Percentiles rank a stretch among this genome's conserved stretches.
These are phyloP conservation scores for Atta texana DNA, from an alignment of 1,140 invertebrate species.

Conservation along the genomic window DNA sequence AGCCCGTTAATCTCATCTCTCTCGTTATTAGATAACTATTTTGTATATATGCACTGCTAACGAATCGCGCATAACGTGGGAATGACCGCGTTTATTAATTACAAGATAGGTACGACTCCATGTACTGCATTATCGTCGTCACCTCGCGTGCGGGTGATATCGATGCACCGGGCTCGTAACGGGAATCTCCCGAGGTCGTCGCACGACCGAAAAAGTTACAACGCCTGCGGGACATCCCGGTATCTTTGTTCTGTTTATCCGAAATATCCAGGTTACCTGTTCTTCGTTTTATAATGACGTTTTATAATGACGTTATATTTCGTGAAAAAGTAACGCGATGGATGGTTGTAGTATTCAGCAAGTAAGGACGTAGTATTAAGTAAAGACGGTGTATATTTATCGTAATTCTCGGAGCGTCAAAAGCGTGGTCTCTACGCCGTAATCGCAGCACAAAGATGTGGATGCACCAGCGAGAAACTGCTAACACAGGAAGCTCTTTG, in stretches of 20 bases:
- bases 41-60: slow-evolving; percentile 49
- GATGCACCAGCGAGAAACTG: background rate
- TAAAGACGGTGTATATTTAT: background rate
- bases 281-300: background rate
- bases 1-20: slow-evolving; percentile 45
- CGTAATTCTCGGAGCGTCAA: background rate
- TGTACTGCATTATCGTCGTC: slow-evolving; percentile 13
- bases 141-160: slow-evolving; percentile 26
- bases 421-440: background rate
- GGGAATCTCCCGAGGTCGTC: slow-evolving; percentile 45
- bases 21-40: slow-evolving; percentile 18
- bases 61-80: slow-evolving; percentile 51
- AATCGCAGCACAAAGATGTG: slow-evolving; percentile 28
- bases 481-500: slow-evolving; percentile 25
- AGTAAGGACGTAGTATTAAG: too few relatives aligned
- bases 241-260: background rate
- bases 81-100: slow-evolving; percentile 1
- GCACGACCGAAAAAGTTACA: slow-evolving; percentile 13
- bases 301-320: too few relatives aligned
- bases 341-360: too few relatives aligned
- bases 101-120: background rate
- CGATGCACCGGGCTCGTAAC: slow-evolving; percentile 3
- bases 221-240: background rate
- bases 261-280: background rate
- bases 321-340: background rate